Percentiles rank a stretch among this genome's conserved stretches.
Conservation (phyloP, 1,140 invertebrate species). For the Drosophila arizonae region DNA sequence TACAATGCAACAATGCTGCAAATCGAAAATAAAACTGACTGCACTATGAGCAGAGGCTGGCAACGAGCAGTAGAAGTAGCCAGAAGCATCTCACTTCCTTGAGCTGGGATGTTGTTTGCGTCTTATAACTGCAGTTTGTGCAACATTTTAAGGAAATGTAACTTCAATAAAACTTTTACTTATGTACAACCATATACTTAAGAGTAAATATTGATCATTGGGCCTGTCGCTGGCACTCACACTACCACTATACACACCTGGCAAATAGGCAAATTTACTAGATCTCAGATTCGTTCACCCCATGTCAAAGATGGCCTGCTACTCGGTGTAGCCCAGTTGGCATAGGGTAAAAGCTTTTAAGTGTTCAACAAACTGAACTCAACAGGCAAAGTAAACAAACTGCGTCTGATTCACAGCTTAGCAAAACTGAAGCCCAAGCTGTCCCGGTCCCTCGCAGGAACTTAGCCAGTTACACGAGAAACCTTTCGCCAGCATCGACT, state of each 20-base stretch:
- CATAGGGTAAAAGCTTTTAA: neutral
- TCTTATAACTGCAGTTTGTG: no score
- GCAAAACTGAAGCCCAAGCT: constrained; percentile 14
- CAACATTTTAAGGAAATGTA: no score
- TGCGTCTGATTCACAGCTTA: neutral
- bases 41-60: constrained; percentile 6
- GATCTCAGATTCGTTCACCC: no score
- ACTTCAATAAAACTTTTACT: no score
- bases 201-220: no score
- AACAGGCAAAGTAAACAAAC: neutral
- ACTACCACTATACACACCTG: no score
- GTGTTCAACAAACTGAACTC: neutral
- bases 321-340: neutral
- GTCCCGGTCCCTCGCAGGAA: neutral
- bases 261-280: no score
- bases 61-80: neutral
- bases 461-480: constrained; percentile 10
- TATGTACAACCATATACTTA: no score
- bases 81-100: neutral
- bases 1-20: constrained; percentile 28
- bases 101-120: no score
- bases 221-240: no score
- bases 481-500: constrained; percentile 7
- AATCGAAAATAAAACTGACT: neutral
- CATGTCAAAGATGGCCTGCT: no score